Conservation (phyloP, 2,113 vertebrate genomes). For the Meleagris gallopavo region DNA sequence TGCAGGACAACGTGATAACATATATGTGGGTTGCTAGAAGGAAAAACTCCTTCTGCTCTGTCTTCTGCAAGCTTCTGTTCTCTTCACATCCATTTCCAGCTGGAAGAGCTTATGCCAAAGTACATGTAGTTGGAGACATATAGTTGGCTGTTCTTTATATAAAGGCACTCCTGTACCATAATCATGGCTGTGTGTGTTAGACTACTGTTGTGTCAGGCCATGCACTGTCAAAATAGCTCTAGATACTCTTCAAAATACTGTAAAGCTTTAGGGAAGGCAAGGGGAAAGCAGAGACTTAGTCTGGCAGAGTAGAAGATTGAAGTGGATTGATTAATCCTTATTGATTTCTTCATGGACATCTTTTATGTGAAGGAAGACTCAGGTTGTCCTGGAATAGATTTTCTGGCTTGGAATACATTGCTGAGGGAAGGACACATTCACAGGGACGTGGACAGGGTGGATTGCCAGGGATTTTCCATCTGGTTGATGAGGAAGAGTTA, state of each 20-base stretch:
- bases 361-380: neutral
- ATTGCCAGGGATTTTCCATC: neutral
- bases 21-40: neutral
- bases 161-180: neutral
- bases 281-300: neutral
- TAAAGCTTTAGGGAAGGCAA: neutral
- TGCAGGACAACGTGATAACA: neutral
- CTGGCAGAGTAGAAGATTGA: neutral
- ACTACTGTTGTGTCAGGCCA: neutral
- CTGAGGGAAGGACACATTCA: neutral
- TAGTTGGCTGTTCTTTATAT: neutral
- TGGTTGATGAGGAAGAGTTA: neutral
- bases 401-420: neutral
- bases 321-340: neutral
- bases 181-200: neutral
- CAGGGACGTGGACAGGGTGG: neutral
- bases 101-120: neutral
- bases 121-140: neutral
- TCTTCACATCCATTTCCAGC: fast-evolving
- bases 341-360: neutral
- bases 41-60: neutral
- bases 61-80: neutral
- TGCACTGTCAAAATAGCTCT: neutral
- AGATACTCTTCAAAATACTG: neutral
- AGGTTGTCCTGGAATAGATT: neutral